Conservation (phyloP, 2,797 vertebrate genomes). For the Leptatherina wallacei region DNA sequence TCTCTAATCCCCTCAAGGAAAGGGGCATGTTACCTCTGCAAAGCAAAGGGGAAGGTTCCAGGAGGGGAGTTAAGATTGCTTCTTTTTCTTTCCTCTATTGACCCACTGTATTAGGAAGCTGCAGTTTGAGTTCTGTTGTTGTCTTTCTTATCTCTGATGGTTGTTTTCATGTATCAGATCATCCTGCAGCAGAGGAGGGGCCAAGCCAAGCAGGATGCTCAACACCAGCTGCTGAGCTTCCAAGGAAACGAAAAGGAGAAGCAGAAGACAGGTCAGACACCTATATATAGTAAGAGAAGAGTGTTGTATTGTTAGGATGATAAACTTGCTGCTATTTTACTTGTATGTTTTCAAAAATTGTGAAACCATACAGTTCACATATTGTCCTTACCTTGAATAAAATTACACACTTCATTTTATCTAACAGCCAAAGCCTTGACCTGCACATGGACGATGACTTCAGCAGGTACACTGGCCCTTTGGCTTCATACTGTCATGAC, state of each 20-base stretch:
- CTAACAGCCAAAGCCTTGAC: conserved; percentile 51
- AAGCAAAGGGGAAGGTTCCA: background rate
- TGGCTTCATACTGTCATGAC: background rate
- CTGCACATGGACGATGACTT: conserved; percentile 66
- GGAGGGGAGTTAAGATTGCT: no score
- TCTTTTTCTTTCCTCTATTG: background rate
- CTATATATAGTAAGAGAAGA: conserved; percentile 57
- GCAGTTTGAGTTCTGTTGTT: background rate
- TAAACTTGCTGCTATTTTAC: background rate
- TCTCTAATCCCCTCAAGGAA: background rate
- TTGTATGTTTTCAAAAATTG: background rate
- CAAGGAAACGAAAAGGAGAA: conserved; percentile 78
- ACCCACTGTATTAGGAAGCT: background rate
- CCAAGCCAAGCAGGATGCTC: conserved; percentile 34
- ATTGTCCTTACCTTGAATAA: background rate
- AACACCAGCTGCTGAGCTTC: conserved; percentile 59
- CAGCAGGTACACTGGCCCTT: conserved; percentile 53
- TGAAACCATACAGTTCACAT: background rate
- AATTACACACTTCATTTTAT: background rate
- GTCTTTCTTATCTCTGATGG: conserved; percentile 3
- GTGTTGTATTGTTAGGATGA: background rate
- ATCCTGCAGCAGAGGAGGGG: conserved; percentile 43
- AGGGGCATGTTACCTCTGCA: background rate
- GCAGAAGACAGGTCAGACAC: conserved; percentile 57
- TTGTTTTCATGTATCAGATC: conserved; percentile 48